Percentiles rank a stretch among this genome's conserved stretches.
Evolutionary conservation across 2,797 vertebrate species (phyloP).

Genomic region (Notoglanidium macrostoma): DNA sequence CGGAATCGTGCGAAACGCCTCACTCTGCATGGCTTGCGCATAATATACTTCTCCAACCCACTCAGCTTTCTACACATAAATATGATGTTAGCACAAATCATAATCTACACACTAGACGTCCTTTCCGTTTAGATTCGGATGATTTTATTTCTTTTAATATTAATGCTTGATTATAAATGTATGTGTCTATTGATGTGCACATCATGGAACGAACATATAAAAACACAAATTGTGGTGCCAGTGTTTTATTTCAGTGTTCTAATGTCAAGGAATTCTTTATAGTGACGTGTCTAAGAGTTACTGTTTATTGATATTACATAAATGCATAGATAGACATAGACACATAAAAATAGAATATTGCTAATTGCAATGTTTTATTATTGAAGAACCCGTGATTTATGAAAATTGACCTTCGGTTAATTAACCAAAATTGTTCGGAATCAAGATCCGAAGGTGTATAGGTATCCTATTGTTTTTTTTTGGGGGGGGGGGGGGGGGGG

Average conservation of each 20-base stretch:
- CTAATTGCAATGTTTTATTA: neutral
- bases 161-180: conserved; percentile 13
- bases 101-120: neutral
- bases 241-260: conserved; percentile 1
- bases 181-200: neutral
- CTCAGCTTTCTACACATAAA: conserved; percentile 18
- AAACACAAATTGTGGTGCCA: conserved; percentile 8
- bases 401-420: neutral
- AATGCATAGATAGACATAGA: neutral
- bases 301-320: neutral
- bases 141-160: neutral
- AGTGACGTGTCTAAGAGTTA: conserved; percentile 23
- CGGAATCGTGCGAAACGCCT: neutral
- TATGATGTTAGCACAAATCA: conserved; percentile 19
- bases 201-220: neutral
- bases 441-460: neutral
- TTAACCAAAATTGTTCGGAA: neutral
- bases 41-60: conserved; percentile 29
- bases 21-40: conserved; percentile 16
- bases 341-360: neutral
- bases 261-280: conserved; percentile 17
- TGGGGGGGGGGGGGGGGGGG: too few species aligned
- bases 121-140: neutral
- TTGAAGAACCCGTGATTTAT: neutral
- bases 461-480: neutral